Evolutionary conservation across 2,113 vertebrate genomes (phyloP).

Genomic region (Sprattus sprattus): DNA sequence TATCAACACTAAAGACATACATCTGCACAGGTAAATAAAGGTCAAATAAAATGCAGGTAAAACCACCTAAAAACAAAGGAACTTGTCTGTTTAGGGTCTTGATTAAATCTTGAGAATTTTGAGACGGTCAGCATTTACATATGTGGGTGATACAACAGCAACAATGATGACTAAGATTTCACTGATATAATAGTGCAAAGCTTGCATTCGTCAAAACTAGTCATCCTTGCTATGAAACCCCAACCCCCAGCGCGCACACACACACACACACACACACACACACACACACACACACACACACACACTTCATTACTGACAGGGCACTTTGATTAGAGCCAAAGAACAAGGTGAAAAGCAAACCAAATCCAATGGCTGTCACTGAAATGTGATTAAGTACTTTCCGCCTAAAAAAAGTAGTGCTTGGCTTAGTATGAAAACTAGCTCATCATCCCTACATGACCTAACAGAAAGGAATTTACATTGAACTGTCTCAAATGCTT

Average conservation of each 20-base stretch:
- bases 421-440: background rate
- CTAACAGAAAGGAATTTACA: background rate
- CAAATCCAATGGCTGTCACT: background rate
- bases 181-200: background rate
- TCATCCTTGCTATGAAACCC: background rate
- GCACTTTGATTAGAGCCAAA: background rate
- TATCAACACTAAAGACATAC: background rate
- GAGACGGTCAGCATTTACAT: background rate
- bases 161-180: background rate
- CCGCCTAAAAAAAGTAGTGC: background rate
- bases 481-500: background rate
- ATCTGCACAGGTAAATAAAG: background rate
- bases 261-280: background rate
- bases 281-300: slow-evolving; percentile 47
- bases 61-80: background rate
- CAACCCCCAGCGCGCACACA: background rate
- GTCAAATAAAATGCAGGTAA: background rate
- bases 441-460: background rate
- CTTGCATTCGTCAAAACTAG: background rate
- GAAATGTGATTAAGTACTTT: background rate
- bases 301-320: background rate
- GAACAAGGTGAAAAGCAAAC: background rate
- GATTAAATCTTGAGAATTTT: background rate
- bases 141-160: background rate
- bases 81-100: background rate